Evolutionary conservation across 2,888 invertebrate genomes (phyloP), one percentile per base, ranked within the genome.

Genomic region (Dione juno): DNA sequence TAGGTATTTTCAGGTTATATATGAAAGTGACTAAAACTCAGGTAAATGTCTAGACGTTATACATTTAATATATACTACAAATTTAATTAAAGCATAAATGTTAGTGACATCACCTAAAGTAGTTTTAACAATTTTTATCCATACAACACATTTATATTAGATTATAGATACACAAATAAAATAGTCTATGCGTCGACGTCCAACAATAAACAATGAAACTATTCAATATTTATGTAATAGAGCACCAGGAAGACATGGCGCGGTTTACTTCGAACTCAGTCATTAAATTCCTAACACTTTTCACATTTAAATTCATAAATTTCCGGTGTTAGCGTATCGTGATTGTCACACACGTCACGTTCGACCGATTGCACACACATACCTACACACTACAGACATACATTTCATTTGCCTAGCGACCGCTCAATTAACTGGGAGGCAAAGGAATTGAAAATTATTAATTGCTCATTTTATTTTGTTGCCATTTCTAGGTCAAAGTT

Each of bases 301-400:
- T 92, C 92, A 88, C 88, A 92, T 93, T 92, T 88, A 90, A 91
- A 93, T 93, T 92, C 90, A 92, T 93, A 92, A 91, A 92, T 93
- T 91, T 93, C 93, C 92, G 92, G 92, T 92, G 89, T 85, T 84
- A 85, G 86, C 84, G 82, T 82, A 81, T 82, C 83, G 79, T 76
- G 80, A 86, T 90, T 90, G 84, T 81, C 79, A 90, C 77, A 77
- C 88, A 71, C 74, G 77, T 85, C 92, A 93, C 92, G 92, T 88
- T 82, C 86, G 86, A 86, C 85, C 88, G 88, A 88, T 88, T 87
- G 90, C 89, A 86, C 86, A 86, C 87, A 86, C 89, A 86, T 86
- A 86, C 87, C 86, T 77, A 77, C 77, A 80, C 78, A 78, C 77
- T 79, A 87, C 81, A 85, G 77, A 78, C 77, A 78, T 74, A 87